Evolutionary conservation across 2,888 invertebrate genomes (phyloP), one percentile per base, ranked within the genome.

Genomic region (Eupithecia subumbrata): DNA sequence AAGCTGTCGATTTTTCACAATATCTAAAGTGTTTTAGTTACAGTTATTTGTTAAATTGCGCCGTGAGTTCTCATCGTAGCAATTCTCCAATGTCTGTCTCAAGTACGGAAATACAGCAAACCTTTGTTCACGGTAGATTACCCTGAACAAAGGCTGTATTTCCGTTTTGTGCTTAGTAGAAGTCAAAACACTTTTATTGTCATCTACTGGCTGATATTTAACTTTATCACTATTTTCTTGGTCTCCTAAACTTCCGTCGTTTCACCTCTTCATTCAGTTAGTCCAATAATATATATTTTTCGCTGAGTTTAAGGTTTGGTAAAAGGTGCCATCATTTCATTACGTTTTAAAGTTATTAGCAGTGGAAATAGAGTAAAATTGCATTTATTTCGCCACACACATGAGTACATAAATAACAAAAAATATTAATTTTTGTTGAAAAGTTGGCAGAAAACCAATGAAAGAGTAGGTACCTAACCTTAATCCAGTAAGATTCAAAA

Each of bases 281-380:
- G 34, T 34, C 34, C 7, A 34, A 7, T 34, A 34, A 4, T 34
- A 4, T 34, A 34, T 34, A 34, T 2, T 34, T 34, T 34, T 34
- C 30, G 34, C 34, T 7, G 34, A 34, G 34, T 34, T 34, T 5
- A 4, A 34, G 34, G 34, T 34, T 34, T 34, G 7, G 34, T 34
- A 34, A 34, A 34, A 34, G 34, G 34, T 7, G 34, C 34, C 34
- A 34, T 34, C 34, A 96, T 94, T 69, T 96, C 96, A 73, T 96
- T 97, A 78, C 96, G 89, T 80, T 96, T 97, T 74, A 91, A 14
- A 97, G 96, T 83, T n/a, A 97, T 89, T 11, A 97, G 97, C 83
- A 97, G 89, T 18, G 97, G 96, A 77, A 96, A 96, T 67, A 34
- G 5, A 34, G 7, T 34, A 34, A 34, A 7, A 34, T 7, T 7